Evolutionary conservation across 2,888 invertebrate genomes (phyloP).

Genomic region (Agriopis leucophaearia): DNA sequence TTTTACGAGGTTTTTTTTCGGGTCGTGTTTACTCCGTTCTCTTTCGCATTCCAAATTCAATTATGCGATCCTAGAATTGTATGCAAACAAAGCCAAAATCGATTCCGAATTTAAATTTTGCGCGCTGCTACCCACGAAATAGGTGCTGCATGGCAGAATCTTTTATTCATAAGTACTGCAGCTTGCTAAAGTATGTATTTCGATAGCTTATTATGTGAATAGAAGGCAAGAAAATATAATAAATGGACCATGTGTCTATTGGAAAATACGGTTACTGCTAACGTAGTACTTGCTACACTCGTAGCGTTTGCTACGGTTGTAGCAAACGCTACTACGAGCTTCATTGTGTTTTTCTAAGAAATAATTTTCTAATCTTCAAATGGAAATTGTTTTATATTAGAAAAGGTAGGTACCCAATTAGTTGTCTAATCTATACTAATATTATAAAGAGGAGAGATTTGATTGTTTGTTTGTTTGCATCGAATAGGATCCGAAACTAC

Average conservation of each 20-base stretch:
- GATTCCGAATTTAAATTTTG: conserved; percentile 33
- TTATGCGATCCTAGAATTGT: conserved; percentile 29
- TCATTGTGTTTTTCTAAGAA: not conserved
- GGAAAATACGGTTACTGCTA: conserved; percentile 20
- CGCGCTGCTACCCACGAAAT: conserved; percentile 29
- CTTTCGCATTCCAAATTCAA: conserved; percentile 32
- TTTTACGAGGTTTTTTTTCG: conserved; percentile 29
- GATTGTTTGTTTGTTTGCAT: too few relatives aligned
- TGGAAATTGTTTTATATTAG: not conserved
- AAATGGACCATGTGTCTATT: conserved; percentile 20
- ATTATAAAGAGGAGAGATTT: too few relatives aligned
- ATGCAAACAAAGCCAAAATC: conserved; percentile 34
- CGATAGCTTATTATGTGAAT: conserved; percentile 10
- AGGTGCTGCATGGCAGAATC: conserved; percentile 19
- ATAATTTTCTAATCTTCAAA: not conserved
- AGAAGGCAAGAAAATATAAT: conserved; percentile 17
- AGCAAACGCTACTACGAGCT: conserved; percentile 15
- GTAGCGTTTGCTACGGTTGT: conserved; percentile 16
- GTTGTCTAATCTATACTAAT: too few relatives aligned
- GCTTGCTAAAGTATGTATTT: conserved; percentile 23
- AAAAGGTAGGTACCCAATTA: too few relatives aligned
- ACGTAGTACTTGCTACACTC: conserved; percentile 20
- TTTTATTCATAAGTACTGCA: conserved; percentile 27
- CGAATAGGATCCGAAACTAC: too few relatives aligned
- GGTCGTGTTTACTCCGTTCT: conserved; percentile 19